Percentiles rank a stretch among this genome's conserved stretches.
Evolutionary conservation across 2,113 vertebrate species (phyloP).

Genomic region (Crypturellus undulatus): DNA sequence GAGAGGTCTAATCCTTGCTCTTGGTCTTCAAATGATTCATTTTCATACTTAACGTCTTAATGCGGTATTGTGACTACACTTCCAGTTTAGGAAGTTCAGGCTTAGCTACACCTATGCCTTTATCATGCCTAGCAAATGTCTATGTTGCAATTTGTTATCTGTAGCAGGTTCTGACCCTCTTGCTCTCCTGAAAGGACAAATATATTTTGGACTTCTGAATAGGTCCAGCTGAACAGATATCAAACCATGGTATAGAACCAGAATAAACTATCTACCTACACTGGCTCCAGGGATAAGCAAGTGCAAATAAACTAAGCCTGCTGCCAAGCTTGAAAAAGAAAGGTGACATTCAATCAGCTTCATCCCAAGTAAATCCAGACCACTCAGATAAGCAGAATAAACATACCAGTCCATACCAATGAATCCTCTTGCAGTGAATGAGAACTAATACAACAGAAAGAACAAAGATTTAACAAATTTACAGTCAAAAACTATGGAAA

Average conservation of each 20-base stretch:
- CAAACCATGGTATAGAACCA: background rate
- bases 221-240: background rate
- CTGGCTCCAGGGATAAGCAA: background rate
- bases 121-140: background rate
- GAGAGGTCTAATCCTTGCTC: constrained; percentile 7
- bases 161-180: background rate
- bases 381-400: background rate
- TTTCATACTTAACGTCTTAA: background rate
- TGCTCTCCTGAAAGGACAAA: background rate
- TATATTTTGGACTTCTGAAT: background rate
- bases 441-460: background rate
- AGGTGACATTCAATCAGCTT: background rate
- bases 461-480: background rate
- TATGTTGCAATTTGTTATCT: background rate
- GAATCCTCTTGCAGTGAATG: background rate
- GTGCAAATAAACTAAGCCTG: background rate
- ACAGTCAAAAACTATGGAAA: background rate
- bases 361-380: background rate
- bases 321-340: background rate
- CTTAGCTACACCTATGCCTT: background rate
- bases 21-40: constrained; percentile 5
- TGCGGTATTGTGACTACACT: background rate
- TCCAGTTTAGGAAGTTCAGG: background rate
- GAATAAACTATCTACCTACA: background rate
- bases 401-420: background rate